Conservation (phyloP, 1,140 invertebrate genomes). For the Drosophila pandora region DNA sequence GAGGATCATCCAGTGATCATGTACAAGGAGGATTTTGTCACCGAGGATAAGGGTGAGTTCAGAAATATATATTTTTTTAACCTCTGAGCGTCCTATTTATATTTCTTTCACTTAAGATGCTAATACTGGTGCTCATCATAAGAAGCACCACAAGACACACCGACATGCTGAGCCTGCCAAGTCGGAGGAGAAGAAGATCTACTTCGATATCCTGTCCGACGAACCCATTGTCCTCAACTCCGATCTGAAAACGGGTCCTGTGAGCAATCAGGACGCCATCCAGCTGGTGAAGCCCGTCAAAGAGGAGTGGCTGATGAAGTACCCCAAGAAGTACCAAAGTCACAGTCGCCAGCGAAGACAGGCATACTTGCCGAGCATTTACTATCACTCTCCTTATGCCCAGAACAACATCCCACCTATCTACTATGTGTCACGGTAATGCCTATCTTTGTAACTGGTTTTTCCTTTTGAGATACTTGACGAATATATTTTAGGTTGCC, state of each 20-base stretch:
- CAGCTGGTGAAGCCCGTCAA: slow-evolving; percentile 52
- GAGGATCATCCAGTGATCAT: slow-evolving; percentile 78
- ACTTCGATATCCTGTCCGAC: slow-evolving; percentile 68
- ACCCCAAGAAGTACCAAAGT: slow-evolving; percentile 66
- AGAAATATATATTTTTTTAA: too few species aligned
- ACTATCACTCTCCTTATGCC: slow-evolving; percentile 7
- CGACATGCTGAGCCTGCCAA: slow-evolving; percentile 23
- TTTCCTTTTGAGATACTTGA: too few species aligned
- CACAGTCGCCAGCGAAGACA: slow-evolving; percentile 63
- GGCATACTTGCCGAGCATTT: slow-evolving; percentile 3
- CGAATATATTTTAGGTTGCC: slow-evolving; percentile 19
- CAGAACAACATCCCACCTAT: background rate
- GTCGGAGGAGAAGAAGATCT: slow-evolving; percentile 51
- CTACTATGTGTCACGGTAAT: slow-evolving; percentile 4
- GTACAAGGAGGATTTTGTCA: slow-evolving; percentile 81
- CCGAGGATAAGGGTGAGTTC: slow-evolving; percentile 71
- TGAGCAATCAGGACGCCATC: slow-evolving; percentile 24
- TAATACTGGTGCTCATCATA: background rate
- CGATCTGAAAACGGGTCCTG: slow-evolving; percentile 20
- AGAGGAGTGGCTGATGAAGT: slow-evolving; percentile 41
- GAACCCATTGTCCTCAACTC: slow-evolving; percentile 49
- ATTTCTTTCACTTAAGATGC: background rate
- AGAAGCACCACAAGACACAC: slow-evolving; percentile 4
- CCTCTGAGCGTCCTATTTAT: background rate
- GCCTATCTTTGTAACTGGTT: background rate